Evolutionary conservation across 2,797 vertebrate species (phyloP).

Genomic region (Poliocrania exsul): DNA sequence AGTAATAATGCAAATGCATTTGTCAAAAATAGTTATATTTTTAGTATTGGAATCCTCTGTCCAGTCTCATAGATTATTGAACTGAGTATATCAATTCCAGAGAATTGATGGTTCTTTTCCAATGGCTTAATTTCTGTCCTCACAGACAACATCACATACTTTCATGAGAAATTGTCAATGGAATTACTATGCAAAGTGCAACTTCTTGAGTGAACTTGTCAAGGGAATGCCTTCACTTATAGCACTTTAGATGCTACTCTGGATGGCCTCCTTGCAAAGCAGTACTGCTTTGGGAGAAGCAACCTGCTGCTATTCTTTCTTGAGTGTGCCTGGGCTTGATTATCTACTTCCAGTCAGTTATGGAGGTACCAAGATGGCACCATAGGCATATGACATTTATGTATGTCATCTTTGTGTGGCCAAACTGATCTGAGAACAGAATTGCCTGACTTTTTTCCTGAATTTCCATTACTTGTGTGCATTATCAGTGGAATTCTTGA

Average conservation of each 20-base stretch:
- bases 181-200: neutral
- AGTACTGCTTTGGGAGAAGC: neutral
- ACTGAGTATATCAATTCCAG: neutral
- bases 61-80: neutral
- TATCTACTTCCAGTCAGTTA: neutral
- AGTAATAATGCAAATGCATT: neutral
- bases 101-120: neutral
- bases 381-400: neutral
- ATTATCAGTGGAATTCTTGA: neutral
- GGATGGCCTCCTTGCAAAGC: neutral
- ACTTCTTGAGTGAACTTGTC: neutral
- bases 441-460: neutral
- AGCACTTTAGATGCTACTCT: neutral
- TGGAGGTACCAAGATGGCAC: neutral
- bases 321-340: neutral
- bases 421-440: neutral
- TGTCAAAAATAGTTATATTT: neutral
- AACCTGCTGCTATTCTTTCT: neutral
- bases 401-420: neutral
- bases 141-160: neutral
- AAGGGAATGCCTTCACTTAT: neutral
- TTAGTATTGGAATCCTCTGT: neutral
- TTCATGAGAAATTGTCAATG: neutral
- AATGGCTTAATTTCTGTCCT: neutral
- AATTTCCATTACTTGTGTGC: neutral